Base-by-base conservation (phyloP, 2,113 vertebrate species). In the Dasyprocta punctata region DNA sequence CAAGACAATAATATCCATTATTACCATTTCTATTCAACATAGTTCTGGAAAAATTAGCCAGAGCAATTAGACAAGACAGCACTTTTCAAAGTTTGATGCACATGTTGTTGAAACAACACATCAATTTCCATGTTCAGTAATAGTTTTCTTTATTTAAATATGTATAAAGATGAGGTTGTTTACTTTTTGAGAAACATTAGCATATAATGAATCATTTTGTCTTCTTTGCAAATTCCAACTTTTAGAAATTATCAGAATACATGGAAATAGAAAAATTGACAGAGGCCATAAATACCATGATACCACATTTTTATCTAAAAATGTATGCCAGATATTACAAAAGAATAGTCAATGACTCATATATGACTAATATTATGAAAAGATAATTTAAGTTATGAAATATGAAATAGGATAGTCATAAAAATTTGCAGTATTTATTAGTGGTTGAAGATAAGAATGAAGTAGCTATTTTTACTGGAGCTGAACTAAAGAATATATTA, bases 111-210 rank as follows among this genome's bases (percentile, higher is more conserved):
- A 82, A 93, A 63, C 47, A 86, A 30, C 44, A 82, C 1, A 77
- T 65, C 30, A 12, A 20, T 87, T 88, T 81, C 24, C 71, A 58
- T n/a, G 56, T 44, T 69, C 52, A 44, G 19, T 22, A 87, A 83
- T 11, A 47, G 24, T 77, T 92, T 91, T 77, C 54, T 86, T 85
- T 44, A 69, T n/a, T 78, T 80, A 88, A 92, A 58, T 92, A 58
- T 75, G 11, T 28, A 52, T 19, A 93, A 58, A 38, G 11, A 65
- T 36, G 5, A 96, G 13, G 11, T 24, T 33, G 71, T 63, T 93
- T 10, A 69, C 22, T 56, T 13, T 87, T n/a, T 77, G 82, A 95
- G 61, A 80, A 67, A 85, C 24, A 84, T 77, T 41, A 92, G 17
- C 49, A 49, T 58, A 26, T 60, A 75, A 86, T 19, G n/a, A 90